Evolutionary conservation across 2,113 vertebrate species (phyloP).

Genomic region (Psephotus haematonotus): DNA sequence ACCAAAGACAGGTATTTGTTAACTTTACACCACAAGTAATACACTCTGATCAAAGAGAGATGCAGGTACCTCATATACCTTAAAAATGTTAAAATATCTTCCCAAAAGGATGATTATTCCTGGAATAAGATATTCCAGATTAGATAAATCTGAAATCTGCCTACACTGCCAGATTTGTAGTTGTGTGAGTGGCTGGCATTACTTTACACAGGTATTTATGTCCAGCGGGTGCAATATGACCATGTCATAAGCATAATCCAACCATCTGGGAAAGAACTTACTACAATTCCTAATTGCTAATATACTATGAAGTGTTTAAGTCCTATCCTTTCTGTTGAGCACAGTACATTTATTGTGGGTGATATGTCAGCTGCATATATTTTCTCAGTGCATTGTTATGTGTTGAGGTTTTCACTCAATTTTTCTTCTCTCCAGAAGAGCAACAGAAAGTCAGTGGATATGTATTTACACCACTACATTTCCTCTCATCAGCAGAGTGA

Average conservation of each 20-base stretch:
- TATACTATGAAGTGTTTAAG: not conserved
- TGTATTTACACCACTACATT: not conserved
- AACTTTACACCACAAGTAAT: not conserved
- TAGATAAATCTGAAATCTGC: not conserved
- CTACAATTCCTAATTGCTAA: not conserved
- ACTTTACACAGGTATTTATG: not conserved
- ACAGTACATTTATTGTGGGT: not conserved
- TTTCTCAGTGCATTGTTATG: not conserved
- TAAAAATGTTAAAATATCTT: not conserved
- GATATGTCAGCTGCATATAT: not conserved
- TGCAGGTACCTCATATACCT: not conserved
- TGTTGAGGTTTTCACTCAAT: conserved; percentile 3
- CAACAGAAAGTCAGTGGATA: conserved; percentile 35
- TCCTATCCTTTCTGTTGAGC: not conserved
- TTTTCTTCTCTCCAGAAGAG: not conserved
- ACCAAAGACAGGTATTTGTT: not conserved
- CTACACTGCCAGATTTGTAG: not conserved
- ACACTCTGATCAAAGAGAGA: not conserved
- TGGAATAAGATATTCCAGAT: not conserved
- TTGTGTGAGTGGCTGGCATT: not conserved
- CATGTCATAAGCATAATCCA: not conserved
- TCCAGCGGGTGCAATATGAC: not conserved
- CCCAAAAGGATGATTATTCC: not conserved
- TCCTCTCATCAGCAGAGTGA: conserved; percentile 12
- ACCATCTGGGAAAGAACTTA: not conserved